Conservation (phyloP, 2,888 invertebrate genomes). For the Leptogaster cylindrica region DNA sequence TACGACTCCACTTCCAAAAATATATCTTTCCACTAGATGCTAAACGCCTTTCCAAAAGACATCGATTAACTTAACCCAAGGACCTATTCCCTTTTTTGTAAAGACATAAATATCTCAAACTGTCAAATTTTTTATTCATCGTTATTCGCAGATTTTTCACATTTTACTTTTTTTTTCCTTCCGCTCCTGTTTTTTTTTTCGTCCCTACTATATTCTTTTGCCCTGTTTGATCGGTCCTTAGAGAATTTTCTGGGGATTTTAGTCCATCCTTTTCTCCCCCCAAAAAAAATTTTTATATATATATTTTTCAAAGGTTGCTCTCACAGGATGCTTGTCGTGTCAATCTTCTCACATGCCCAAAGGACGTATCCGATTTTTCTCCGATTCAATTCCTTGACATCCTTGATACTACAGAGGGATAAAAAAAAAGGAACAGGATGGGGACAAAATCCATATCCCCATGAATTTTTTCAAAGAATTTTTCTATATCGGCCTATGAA, state of each 20-base stretch:
- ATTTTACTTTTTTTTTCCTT: no score
- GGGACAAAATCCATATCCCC: slow-evolving; percentile 12
- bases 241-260: slow-evolving; percentile 40
- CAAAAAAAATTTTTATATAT: no score
- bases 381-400: slow-evolving; percentile 31
- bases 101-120: slow-evolving; percentile 50
- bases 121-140: slow-evolving; percentile 52
- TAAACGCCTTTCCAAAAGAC: no score
- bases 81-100: no score
- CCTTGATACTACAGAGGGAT: slow-evolving; percentile 26
- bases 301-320: slow-evolving; percentile 16
- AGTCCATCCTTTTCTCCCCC: slow-evolving; percentile 32
- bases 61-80: no score
- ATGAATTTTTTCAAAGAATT: slow-evolving; percentile 13
- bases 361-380: slow-evolving; percentile 35
- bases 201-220: slow-evolving; percentile 47
- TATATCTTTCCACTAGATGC: no score
- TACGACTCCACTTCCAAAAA: no score
- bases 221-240: slow-evolving; percentile 43
- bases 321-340: slow-evolving; percentile 14
- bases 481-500: slow-evolving; percentile 25
- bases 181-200: no score
- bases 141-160: slow-evolving; percentile 50
- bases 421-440: no score
- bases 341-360: slow-evolving; percentile 40